Evolutionary conservation across 2,888 invertebrate genomes (phyloP).

Genomic region (Autographa pulchrina): DNA sequence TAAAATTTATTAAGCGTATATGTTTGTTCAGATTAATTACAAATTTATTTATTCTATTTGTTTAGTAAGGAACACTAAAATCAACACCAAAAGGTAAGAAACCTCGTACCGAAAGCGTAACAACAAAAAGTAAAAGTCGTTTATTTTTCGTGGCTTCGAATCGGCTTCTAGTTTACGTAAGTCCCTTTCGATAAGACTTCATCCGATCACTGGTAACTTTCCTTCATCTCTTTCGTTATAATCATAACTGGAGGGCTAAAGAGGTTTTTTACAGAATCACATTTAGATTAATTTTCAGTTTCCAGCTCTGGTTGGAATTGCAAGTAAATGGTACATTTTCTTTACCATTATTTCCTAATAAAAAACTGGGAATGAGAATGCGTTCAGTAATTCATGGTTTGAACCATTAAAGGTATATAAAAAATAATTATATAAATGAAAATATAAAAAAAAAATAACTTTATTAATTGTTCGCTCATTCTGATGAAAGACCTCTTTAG

Average conservation of each 20-base stretch:
- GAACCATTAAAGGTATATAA: no score
- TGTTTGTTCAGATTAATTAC: no score
- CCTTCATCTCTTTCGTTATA: slow-evolving; percentile 46
- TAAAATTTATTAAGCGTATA: no score
- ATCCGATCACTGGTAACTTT: slow-evolving; percentile 41
- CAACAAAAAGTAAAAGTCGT: slow-evolving; percentile 81
- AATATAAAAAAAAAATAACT: no score
- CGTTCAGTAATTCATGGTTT: no score
- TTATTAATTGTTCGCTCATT: no score
- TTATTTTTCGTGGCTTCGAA: slow-evolving; percentile 64
- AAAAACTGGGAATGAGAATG: no score
- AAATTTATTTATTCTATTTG: neutral
- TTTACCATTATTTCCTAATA: no score
- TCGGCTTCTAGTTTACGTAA: slow-evolving; percentile 79
- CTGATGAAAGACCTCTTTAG: neutral
- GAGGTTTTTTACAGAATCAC: neutral
- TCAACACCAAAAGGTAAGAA: slow-evolving; percentile 55
- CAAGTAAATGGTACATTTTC: neutral
- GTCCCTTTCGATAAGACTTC: slow-evolving; percentile 59
- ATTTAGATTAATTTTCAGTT: neutral
- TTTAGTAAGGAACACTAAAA: slow-evolving; percentile 34
- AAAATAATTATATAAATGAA: no score
- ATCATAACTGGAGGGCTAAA: slow-evolving; percentile 41
- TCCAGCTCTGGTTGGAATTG: neutral
- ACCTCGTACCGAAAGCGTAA: slow-evolving; percentile 68